A percentile compares a stretch with the other conserved stretches of the same genome.
phyloP scores from a whole-genome alignment of 1,140 invertebrate genomes.

The Nasonia giraulti region DNA sequence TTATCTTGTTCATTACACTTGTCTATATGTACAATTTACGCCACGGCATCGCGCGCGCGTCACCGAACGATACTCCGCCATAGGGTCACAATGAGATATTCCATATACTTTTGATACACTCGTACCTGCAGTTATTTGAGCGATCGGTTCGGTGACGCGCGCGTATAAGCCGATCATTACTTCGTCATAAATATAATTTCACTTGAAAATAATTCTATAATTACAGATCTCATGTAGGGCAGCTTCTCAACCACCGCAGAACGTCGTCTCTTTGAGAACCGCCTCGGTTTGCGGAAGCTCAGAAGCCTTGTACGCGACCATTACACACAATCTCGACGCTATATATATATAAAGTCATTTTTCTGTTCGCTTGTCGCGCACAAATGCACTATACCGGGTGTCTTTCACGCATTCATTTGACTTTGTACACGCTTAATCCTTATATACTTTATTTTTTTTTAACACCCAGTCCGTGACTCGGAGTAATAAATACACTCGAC shows the following conservation, averaged over 20 bases:
- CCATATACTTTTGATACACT: not conserved
- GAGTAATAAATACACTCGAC: constrained; percentile 47
- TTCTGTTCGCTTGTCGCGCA: no score
- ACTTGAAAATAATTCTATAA: constrained; percentile 49
- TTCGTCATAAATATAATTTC: constrained; percentile 49
- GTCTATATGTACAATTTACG: constrained; percentile 43
- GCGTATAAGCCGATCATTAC: not conserved
- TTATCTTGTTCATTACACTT: constrained; percentile 8
- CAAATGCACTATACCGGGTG: no score
- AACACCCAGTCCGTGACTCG: constrained; percentile 3
- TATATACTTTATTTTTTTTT: constrained; percentile 17
- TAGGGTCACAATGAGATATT: not conserved
- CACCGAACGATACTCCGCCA: not conserved
- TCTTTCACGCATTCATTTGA: no score
- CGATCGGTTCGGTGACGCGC: not conserved
- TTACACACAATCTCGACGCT: not conserved
- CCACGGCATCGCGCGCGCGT: not conserved
- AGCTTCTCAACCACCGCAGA: not conserved
- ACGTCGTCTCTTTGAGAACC: constrained; percentile 25
- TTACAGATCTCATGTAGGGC: constrained; percentile 26
- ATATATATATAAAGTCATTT: not conserved
- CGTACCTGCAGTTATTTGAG: no score
- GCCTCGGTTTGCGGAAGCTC: not conserved
- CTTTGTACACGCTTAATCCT: constrained; percentile 11
- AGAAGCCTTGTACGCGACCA: not conserved